Base-by-base conservation (phyloP, 1,140 invertebrate genomes). In the Macrosteles quadrilineatus region DNA sequence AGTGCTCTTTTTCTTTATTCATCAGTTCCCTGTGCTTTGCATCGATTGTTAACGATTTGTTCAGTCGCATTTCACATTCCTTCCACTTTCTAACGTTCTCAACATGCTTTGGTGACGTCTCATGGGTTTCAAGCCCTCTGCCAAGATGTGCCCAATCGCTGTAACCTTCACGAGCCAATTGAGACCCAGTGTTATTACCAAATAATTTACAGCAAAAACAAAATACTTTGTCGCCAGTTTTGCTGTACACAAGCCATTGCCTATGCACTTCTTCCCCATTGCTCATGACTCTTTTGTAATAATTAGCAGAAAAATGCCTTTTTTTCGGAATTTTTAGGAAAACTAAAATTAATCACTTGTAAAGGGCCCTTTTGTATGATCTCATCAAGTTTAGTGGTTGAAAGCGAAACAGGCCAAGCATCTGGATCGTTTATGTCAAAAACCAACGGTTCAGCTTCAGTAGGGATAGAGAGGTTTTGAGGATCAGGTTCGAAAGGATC, bases 141-240 rank as follows among this genome's bases (percentile, higher is more conserved):
- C 64, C 64, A 29, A 74, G 32, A 69, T 72, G 68, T 23, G 71
- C 67, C 71, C 67, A 76, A 47, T 73, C 57, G 63, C 67, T 70
- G 30, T 68, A 73, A n/a, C 73, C 73, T 65, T 43, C 23, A 55
- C 43, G 59, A 25, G 68, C 29, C 32, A 70, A 72, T 32, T 71
- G 68, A 31, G 55, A 70, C 30, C 25, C 71, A 21, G 57, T 67
- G 66, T 25, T 47, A 21, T 36, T 68, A 47, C 68, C 68, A 62
- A 74, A 74, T 63, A 74, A 62, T 45, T 70, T 62, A 72, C 71
- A 76, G 69, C 72, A 76, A 70, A 74, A 76, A 67, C 67, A 74
- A 68, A 70, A 75, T 50, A 70, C 68, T 40, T 53, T 40, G 43
- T 72, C 59, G 25, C 65, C 72, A 23, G 32, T 53, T 40, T 50